Percentiles rank a stretch among this genome's conserved stretches.
Evolutionary conservation across 1,140 invertebrate species (phyloP).

Genomic region (Nebria ingens): DNA sequence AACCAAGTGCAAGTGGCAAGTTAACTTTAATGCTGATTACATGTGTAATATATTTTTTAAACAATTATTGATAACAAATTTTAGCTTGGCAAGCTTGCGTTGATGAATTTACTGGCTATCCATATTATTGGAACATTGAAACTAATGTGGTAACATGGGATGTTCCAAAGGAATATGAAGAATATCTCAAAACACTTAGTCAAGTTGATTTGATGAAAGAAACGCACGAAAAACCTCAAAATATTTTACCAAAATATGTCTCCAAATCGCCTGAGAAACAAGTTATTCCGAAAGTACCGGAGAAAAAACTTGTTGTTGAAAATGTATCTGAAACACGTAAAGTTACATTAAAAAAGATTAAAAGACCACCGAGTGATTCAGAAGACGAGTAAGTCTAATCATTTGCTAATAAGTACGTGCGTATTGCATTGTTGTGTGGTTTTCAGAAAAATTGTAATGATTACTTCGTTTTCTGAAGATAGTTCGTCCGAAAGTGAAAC

Average conservation of each 20-base stretch:
- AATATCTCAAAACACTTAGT: no score
- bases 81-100: conserved; percentile 56
- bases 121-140: conserved; percentile 62
- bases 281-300: no score
- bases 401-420: no score
- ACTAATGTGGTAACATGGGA: conserved; percentile 67
- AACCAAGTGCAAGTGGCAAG: conserved; percentile 10
- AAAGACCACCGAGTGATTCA: conserved; percentile 27
- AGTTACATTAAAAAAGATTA: background rate
- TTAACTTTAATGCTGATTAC: background rate
- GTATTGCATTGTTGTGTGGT: no score
- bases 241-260: no score
- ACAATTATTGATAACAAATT: no score
- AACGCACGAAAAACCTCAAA: no score
- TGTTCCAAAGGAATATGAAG: conserved; percentile 43
- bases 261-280: no score
- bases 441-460: conserved; percentile 48
- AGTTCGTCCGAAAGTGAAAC: conserved; percentile 34
- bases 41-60: conserved; percentile 9
- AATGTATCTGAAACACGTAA: no score
- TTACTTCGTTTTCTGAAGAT: conserved; percentile 44
- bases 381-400: conserved; percentile 46
- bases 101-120: conserved; percentile 54
- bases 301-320: no score
- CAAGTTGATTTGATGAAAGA: no score